Evolutionary conservation across 1,140 invertebrate species (phyloP), one percentile per base, ranked within the genome.

Genomic region (Coboldia fuscipes): DNA sequence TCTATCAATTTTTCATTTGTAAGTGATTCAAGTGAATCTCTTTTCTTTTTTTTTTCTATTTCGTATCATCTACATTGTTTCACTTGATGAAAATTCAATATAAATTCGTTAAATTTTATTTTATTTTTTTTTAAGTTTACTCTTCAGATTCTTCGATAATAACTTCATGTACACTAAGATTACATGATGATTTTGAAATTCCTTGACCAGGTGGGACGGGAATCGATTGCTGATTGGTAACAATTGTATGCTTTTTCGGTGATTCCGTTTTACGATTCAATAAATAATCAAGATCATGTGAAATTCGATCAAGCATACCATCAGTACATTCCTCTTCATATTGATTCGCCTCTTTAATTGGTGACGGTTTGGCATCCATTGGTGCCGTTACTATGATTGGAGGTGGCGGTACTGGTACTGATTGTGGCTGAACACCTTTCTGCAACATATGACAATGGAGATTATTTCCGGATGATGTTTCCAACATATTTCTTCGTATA

Each of bases 211-310:
- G 7, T 29, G 8, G 27, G 14, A 10, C 27, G 14, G 6, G 8
- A n/a, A n/a, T n/a, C n/a, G n/a, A n/a, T n/a, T n/a, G n/a, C 14
- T 29, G 27, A 8, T n/a, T n/a, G 14, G 8, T 29, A 8, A 5
- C n/a, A 6, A 6, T 29, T 21, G 17, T 12, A 4, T 12, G 15
- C 20, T 4, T n/a, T 5, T 12, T 12, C 12, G 51, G 45, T 13
- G 36, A 23, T 29, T 41, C 39, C 12, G 30, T 33, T 30, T 58
- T 69, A 33, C 70, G 63, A 49, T 77, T 77, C 31, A 79, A 51
- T 36, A 79, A 50, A 56, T 77, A 79, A 50, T 78, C 73, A 27
- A 78, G 57, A 51, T 79, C 74, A 43, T 73, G 67, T 2, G 70
- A 72, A 44, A 79, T 79, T 41, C 73, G 64, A 50, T 75, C 68